phyloP scores from a whole-genome alignment of 2,888 invertebrate genomes.

The Chelonus formosanus region DNA sequence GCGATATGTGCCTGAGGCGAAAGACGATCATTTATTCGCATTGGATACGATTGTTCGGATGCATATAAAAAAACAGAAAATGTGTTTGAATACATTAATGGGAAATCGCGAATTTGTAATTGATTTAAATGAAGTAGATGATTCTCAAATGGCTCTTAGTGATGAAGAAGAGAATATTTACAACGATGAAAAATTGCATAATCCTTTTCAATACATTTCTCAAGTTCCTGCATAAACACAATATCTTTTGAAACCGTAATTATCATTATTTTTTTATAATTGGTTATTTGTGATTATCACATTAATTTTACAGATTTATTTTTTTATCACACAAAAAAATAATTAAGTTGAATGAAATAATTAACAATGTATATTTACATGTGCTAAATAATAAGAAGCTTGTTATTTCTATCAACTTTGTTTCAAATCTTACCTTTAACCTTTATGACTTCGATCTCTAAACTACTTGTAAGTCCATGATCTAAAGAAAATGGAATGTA shows the following conservation, averaged over 20 bases:
- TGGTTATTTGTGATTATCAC: too few relatives aligned
- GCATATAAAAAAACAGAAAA: slow-evolving; percentile 65
- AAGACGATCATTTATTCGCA: slow-evolving; percentile 81
- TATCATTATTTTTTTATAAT: not conserved
- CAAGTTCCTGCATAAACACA: slow-evolving; percentile 77
- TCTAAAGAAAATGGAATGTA: too few relatives aligned
- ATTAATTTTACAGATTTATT: too few relatives aligned
- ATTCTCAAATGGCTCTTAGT: slow-evolving; percentile 41
- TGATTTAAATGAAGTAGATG: slow-evolving; percentile 49
- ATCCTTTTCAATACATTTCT: slow-evolving; percentile 75
- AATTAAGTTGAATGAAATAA: too few relatives aligned
- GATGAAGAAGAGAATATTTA: slow-evolving; percentile 58
- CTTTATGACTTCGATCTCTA: too few relatives aligned
- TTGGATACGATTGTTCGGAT: slow-evolving; percentile 74
- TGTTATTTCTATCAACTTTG: too few relatives aligned
- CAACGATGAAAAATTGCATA: slow-evolving; percentile 65
- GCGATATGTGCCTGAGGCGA: slow-evolving; percentile 76
- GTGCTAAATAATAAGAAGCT: too few relatives aligned
- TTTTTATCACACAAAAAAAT: too few relatives aligned
- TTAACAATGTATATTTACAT: too few relatives aligned
- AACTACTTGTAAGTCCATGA: too few relatives aligned
- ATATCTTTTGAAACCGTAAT: slow-evolving; percentile 81
- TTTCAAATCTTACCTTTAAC: too few relatives aligned
- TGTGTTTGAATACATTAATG: slow-evolving; percentile 69
- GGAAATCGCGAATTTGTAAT: slow-evolving; percentile 63